Evolutionary conservation across 1,140 invertebrate genomes (phyloP), one percentile per base, ranked within the genome.

Genomic region (Caenorhabditis briggsae): DNA sequence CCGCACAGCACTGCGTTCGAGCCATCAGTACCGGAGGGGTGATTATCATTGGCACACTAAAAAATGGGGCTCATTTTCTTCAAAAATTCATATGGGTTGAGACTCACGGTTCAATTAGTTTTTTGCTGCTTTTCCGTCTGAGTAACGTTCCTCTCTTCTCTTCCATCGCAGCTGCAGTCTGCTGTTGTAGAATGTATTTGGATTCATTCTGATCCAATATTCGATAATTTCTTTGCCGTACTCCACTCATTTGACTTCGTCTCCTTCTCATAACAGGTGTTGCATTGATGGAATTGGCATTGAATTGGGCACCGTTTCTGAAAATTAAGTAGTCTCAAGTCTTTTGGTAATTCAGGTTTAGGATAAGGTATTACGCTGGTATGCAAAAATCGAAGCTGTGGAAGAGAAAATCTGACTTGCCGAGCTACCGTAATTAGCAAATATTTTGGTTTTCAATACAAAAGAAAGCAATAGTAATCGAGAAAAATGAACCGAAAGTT

Each of bases 31-130:
- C 85, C 50, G 85, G 85, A 82, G 85, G 70, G 23, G 85, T 86
- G 74, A 86, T 86, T 11, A 86, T 65, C 85, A 86, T 86, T 50
- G 85, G 85, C 18, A 53, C 18, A 18, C 85, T 86, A 46, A 43
- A 86, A 78, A 53, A 50, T 43, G 18, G 50, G 11, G 2, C 50
- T 74, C 18, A 8, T 64, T 64, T 64, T 33, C 33, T 33, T 9
- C 6, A 33, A 46, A 9, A 14, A 33, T 74, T 46, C 12, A 46
- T 46, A 46, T n/a, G n/a, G 65, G 5, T 9, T 74, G 65, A n/a
- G n/a, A 74, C 65, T 74, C 65, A 74, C 65, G 65, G 65, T 48
- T 74, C 65, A 74, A 74, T 74, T 74, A 74, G 16, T 48, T 74
- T 74, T 48, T 74, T 74, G 43, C 65, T 74, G 65, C 65, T 74